Evolutionary conservation across 2,113 vertebrate genomes (phyloP).

Genomic region (Solea solea): DNA sequence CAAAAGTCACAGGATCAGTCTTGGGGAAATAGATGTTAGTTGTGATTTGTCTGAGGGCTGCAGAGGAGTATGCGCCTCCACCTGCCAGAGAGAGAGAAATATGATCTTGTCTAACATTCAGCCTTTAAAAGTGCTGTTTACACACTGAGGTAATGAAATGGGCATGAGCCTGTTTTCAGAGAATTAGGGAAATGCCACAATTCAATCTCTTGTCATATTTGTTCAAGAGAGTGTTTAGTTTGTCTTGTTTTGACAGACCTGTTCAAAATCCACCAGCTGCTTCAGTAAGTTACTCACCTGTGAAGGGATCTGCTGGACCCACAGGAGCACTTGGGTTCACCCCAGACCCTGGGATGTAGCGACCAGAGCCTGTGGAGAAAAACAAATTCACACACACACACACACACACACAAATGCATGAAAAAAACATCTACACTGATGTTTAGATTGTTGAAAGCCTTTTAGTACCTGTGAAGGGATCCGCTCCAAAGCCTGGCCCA

Average conservation of each 20-base stretch:
- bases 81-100: slow-evolving; percentile 73
- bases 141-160: background rate
- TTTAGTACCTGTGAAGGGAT: slow-evolving; percentile 83
- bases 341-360: slow-evolving; percentile 89
- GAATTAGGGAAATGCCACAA: background rate
- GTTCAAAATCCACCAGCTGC: background rate
- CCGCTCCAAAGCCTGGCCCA: slow-evolving; percentile 60
- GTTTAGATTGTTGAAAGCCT: background rate
- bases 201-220: background rate
- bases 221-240: background rate
- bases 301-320: slow-evolving; percentile 86
- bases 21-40: slow-evolving; percentile 97
- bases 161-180: background rate
- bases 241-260: background rate
- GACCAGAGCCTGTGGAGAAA: slow-evolving; percentile 84
- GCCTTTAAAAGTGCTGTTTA: background rate
- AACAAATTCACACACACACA: background rate
- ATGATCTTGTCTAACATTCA: background rate
- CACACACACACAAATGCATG: background rate
- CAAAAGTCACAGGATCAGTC: slow-evolving; percentile 93
- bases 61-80: slow-evolving; percentile 84
- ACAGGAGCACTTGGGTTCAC: slow-evolving; percentile 56
- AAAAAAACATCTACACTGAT: background rate
- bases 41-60: slow-evolving; percentile 67
- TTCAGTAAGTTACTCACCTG: slow-evolving; percentile 77